Conservation (phyloP, 1,140 invertebrate species). For the Lepeophtheirus salmonis region DNA sequence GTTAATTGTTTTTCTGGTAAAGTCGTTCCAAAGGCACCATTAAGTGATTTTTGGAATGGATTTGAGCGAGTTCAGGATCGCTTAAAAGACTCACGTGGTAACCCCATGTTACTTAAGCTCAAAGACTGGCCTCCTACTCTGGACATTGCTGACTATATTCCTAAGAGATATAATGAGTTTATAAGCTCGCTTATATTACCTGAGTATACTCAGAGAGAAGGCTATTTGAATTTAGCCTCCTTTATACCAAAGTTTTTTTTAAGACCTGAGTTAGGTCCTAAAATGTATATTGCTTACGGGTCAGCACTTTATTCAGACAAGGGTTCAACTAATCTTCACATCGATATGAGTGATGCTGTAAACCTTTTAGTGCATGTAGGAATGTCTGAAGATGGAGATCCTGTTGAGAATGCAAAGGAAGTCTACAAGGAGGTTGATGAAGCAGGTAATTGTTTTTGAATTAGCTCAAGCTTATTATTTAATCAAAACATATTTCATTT, state of each 20-base stretch:
- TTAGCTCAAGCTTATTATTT: neutral
- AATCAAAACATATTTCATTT: neutral
- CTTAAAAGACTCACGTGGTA: slow-evolving; percentile 48
- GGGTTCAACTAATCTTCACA: slow-evolving; percentile 90
- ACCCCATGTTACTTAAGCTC: slow-evolving; percentile 76
- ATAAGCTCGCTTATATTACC: slow-evolving; percentile 72
- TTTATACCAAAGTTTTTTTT: slow-evolving; percentile 81
- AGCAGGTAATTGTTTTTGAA: neutral
- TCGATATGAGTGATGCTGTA: slow-evolving; percentile 91
- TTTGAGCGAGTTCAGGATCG: slow-evolving; percentile 68
- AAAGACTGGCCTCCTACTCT: slow-evolving; percentile 92
- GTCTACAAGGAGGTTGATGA: slow-evolving; percentile 15
- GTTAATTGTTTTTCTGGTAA: slow-evolving; percentile 78
- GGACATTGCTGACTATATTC: slow-evolving; percentile 76
- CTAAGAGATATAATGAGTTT: slow-evolving; percentile 59
- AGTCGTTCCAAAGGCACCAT: slow-evolving; percentile 63
- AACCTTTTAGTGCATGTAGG: slow-evolving; percentile 95
- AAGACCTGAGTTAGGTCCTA: slow-evolving; percentile 82
- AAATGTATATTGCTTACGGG: slow-evolving; percentile 97
- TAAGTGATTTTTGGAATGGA: slow-evolving; percentile 89
- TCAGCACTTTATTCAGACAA: slow-evolving; percentile 53
- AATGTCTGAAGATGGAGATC: slow-evolving; percentile 58
- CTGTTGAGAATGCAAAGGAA: slow-evolving; percentile 43
- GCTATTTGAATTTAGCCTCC: slow-evolving; percentile 70
- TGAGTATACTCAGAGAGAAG: slow-evolving; percentile 74